Evolutionary conservation across 2,113 vertebrate genomes (phyloP).

Genomic region (Calyptommatus sinebrachiatus): DNA sequence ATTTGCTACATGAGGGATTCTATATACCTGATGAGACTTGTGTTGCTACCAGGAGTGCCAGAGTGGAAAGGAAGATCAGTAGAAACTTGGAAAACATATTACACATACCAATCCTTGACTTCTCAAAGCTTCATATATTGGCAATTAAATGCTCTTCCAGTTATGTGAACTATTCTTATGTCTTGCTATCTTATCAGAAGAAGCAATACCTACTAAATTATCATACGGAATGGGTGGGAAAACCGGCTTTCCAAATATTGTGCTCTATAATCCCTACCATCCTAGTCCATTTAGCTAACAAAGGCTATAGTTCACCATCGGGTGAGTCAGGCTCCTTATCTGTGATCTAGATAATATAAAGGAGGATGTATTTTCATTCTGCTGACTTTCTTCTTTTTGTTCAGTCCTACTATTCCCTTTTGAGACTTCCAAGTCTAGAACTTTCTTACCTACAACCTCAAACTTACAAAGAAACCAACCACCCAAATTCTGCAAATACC

Average conservation of each 20-base stretch:
- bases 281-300: background rate
- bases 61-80: background rate
- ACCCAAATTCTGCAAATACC: background rate
- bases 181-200: constrained; percentile 21
- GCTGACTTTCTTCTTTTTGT: background rate
- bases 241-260: background rate
- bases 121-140: background rate
- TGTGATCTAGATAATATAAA: background rate
- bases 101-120: background rate
- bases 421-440: background rate
- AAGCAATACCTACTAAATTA: constrained; percentile 4
- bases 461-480: background rate
- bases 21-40: background rate
- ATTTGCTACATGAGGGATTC: background rate
- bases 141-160: background rate
- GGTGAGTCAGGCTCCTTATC: background rate
- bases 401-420: background rate
- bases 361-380: accelerated
- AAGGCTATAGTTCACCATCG: background rate
- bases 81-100: background rate
- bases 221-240: background rate
- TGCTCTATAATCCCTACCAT: background rate
- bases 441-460: accelerated
- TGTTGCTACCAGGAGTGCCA: constrained; percentile 1
- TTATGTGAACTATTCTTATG: background rate